These are phyloP conservation scores for Schmidtea mediterranea DNA, from an alignment of 1,140 invertebrate species.

Conservation along the genomic window DNA sequence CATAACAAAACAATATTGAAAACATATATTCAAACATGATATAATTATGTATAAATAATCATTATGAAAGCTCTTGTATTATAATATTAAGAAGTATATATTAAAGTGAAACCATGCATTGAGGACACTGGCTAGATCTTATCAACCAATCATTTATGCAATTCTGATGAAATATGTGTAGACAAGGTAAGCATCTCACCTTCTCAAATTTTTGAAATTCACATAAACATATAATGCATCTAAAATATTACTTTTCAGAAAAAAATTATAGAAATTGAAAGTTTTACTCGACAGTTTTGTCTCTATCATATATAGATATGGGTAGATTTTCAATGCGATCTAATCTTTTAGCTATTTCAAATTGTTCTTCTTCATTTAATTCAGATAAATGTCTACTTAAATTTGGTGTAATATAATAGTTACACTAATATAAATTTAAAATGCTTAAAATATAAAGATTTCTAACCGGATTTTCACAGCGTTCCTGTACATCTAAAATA, in stretches of 20 bases:
- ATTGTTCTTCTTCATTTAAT: conserved; percentile 49
- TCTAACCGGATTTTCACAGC: too few relatives aligned
- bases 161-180: conserved; percentile 64
- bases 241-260: conserved; percentile 21
- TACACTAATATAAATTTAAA: conserved; percentile 10
- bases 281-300: too few relatives aligned
- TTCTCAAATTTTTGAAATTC: conserved; percentile 50
- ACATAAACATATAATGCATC: conserved; percentile 77
- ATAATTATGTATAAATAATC: too few relatives aligned
- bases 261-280: not conserved
- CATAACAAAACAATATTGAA: too few relatives aligned
- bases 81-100: too few relatives aligned
- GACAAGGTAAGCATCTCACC: conserved; percentile 62
- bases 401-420: conserved; percentile 25
- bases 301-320: too few relatives aligned
- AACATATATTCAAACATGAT: too few relatives aligned
- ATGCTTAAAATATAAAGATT: too few relatives aligned
- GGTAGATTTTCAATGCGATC: too few relatives aligned
- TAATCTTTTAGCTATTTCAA: conserved; percentile 60
- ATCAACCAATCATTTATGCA: conserved; percentile 59
- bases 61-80: too few relatives aligned
- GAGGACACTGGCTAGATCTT: conserved; percentile 61
- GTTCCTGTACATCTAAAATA: too few relatives aligned
- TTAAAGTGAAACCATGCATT: conserved; percentile 31
- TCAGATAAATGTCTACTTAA: conserved; percentile 23